These are phyloP conservation scores for Antennarius maculatus DNA, from an alignment of 2,797 vertebrate species.

Conservation along the genomic window DNA sequence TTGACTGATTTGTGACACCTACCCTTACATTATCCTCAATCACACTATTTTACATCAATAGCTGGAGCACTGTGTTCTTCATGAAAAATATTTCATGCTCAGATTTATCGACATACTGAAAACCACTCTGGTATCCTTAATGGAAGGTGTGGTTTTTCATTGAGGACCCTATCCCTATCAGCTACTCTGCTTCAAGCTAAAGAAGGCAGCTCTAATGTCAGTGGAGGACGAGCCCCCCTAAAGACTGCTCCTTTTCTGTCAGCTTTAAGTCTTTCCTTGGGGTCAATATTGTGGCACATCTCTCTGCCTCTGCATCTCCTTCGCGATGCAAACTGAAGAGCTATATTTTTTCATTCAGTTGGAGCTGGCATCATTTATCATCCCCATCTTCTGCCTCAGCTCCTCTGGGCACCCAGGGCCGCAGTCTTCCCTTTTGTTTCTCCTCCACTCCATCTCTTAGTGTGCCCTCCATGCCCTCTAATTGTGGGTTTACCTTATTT, in stretches of 20 bases:
- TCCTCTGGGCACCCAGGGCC: conserved; percentile 25
- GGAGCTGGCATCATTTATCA: conserved; percentile 50
- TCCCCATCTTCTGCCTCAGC: conserved; percentile 10
- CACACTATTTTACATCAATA: no score
- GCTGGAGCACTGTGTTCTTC: no score
- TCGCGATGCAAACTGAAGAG: conserved; percentile 33
- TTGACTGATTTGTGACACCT: no score
- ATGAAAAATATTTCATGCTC: no score
- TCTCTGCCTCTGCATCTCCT: conserved; percentile 39
- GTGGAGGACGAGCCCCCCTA: conserved; percentile 16
- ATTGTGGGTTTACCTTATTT: conserved; percentile 8
- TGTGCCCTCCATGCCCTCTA: conserved; percentile 24
- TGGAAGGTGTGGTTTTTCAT: conserved; percentile 19
- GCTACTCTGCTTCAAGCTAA: background rate
- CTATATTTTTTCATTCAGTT: conserved; percentile 32
- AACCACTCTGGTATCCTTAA: conserved; percentile 3
- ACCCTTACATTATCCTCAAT: no score
- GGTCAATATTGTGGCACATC: conserved; percentile 45
- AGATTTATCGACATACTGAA: conserved; percentile 9
- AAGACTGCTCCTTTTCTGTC: conserved; percentile 42
- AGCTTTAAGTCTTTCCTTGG: conserved; percentile 14
- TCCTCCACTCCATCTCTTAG: conserved; percentile 13
- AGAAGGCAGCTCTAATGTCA: conserved; percentile 21
- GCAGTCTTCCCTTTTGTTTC: conserved; percentile 20
- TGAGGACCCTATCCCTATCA: conserved; percentile 21